These are phyloP conservation scores for Mohoua ochrocephala DNA, from an alignment of 2,113 vertebrate genomes.

Conservation along the genomic window DNA sequence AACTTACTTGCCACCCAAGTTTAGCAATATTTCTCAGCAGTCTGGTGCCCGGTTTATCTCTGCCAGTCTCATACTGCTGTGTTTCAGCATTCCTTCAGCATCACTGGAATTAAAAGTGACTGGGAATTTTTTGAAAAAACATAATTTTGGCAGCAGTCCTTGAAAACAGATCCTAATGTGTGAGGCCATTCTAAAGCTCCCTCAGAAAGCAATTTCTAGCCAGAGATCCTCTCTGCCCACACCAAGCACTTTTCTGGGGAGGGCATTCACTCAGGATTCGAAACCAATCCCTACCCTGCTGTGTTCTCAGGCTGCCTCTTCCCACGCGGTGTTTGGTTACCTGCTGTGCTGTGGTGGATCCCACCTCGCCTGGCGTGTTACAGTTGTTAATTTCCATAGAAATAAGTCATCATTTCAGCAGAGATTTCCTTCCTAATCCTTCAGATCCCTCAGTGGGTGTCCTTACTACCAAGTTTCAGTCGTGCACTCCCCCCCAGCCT, in stretches of 20 bases:
- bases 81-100: slow-evolving; percentile 28
- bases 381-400: background rate
- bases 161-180: background rate
- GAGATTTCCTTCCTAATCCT: background rate
- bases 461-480: background rate
- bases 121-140: slow-evolving; percentile 33
- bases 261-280: background rate
- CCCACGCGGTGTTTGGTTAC: background rate
- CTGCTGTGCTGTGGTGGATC: background rate
- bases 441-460: background rate
- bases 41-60: background rate
- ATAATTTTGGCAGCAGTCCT: background rate
- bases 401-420: background rate
- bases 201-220: background rate
- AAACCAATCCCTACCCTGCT: background rate
- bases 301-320: background rate
- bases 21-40: background rate
- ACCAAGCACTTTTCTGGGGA: background rate
- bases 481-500: background rate
- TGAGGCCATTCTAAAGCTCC: background rate
- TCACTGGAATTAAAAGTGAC: slow-evolving; percentile 6
- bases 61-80: background rate
- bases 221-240: background rate
- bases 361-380: background rate
- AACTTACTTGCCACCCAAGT: background rate